These are phyloP conservation scores for Heliconius nattereri DNA, from an alignment of 1,140 invertebrate genomes.

Conservation along the genomic window DNA sequence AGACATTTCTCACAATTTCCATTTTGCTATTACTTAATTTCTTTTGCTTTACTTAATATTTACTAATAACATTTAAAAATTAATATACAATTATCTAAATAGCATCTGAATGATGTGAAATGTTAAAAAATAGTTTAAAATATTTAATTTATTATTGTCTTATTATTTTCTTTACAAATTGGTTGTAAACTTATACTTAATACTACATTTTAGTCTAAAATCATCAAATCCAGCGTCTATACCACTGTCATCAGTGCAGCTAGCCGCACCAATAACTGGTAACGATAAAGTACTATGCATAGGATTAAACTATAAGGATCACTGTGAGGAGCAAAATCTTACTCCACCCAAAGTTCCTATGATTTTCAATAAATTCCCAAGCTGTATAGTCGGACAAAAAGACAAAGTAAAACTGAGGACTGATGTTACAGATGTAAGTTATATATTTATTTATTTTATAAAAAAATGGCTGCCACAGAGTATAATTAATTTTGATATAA, in stretches of 20 bases:
- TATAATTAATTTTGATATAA: no score
- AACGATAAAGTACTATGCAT: constrained; percentile 86
- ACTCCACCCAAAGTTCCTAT: constrained; percentile 84
- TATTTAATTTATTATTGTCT: no score
- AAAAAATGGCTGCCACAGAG: no score
- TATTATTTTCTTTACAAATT: no score
- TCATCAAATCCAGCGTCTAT: constrained; percentile 44
- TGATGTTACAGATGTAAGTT: constrained; percentile 64
- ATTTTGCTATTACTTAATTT: no score
- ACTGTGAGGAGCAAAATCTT: constrained; percentile 85
- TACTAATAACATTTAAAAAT: no score
- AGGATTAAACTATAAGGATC: constrained; percentile 87
- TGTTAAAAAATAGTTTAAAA: no score
- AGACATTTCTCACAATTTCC: no score
- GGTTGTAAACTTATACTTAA: no score
- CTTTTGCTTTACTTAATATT: no score
- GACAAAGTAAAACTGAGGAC: constrained; percentile 83
- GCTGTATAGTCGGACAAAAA: constrained; percentile 88
- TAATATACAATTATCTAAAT: no score
- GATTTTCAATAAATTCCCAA: constrained; percentile 87
- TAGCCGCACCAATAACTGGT: constrained; percentile 82
- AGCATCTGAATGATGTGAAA: no score
- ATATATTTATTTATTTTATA: background rate
- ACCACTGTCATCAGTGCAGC: constrained; percentile 63
- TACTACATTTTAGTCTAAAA: constrained; percentile 27